Evolutionary conservation across 2,113 vertebrate genomes (phyloP).

Genomic region (Ceyx cyanopectus): DNA sequence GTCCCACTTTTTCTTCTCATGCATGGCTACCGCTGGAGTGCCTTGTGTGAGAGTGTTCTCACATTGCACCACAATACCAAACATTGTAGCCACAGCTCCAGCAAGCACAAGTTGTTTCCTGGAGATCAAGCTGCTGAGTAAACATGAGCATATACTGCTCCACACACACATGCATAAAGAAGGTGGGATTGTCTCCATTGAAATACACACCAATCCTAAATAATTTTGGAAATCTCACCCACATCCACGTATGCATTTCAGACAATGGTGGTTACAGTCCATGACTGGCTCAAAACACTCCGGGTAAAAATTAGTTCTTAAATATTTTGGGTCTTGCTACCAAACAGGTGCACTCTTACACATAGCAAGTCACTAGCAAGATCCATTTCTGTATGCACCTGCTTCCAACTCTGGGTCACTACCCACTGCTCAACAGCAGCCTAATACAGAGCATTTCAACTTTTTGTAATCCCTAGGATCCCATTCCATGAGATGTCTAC

Average conservation of each 20-base stretch:
- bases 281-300: neutral
- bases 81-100: neutral
- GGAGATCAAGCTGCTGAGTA: neutral
- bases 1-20: neutral
- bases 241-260: neutral
- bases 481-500: neutral
- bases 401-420: neutral
- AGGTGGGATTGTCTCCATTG: neutral
- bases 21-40: neutral
- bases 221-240: neutral
- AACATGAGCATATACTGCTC: neutral
- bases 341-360: neutral
- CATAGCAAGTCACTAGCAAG: rapidly evolving
- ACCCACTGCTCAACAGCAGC: neutral
- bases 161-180: neutral
- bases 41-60: neutral
- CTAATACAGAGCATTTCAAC: neutral
- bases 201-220: neutral
- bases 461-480: neutral
- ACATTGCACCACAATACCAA: neutral
- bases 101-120: neutral
- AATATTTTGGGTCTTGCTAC: neutral
- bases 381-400: neutral
- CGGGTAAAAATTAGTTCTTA: neutral
- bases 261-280: neutral